Evolutionary conservation across 2,888 invertebrate genomes (phyloP), one percentile per base, ranked within the genome.

Genomic region (Ectobius pallidus): DNA sequence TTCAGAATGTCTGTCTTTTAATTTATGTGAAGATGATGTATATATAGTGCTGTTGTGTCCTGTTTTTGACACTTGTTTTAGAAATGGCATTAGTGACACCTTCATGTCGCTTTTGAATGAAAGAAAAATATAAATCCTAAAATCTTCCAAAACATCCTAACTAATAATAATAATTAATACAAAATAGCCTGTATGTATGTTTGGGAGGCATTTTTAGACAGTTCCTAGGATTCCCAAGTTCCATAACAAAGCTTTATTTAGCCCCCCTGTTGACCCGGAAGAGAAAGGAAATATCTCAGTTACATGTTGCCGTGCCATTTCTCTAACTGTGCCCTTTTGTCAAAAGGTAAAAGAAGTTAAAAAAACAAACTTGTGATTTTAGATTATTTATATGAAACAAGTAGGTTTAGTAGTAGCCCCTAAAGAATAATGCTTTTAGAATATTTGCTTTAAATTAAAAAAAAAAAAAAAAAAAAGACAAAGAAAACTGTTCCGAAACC

Each of bases 301-400:
- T 71, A 49, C 72, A 69, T 65, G 72, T 70, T 71, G 74, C 73
- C 67, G 75, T 76, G 76, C 76, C 76, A 76, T 76, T 75, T 76
- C 76, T 76, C 73, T 71, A 76, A 75, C 73, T 72, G 70, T 72
- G 73, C 73, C 74, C 69, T 69, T 72, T 68, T 73, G 73, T 72
- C 69, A 65, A 72, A 69, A 55, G 30, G 73, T 71, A 73, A 73
- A n/a, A n/a, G n/a, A n/a, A n/a, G n/a, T n/a, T n/a, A n/a, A n/a
- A n/a, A n/a, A n/a, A 74, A 70, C 73, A 73, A 76, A 74, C 74
- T 75, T 75, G 75, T 75, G 76, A 76, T 76, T 76, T 74, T 76
- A 76, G 76, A 75, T 75, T 76, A 76, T 76, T 76, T 76, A 76
- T 76, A 76, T 75, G 75, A 76, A 76, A 75, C 65, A 63, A 72